These are phyloP conservation scores for Moxostoma hubbsi DNA, from an alignment of 2,797 vertebrate genomes.

Conservation along the genomic window DNA sequence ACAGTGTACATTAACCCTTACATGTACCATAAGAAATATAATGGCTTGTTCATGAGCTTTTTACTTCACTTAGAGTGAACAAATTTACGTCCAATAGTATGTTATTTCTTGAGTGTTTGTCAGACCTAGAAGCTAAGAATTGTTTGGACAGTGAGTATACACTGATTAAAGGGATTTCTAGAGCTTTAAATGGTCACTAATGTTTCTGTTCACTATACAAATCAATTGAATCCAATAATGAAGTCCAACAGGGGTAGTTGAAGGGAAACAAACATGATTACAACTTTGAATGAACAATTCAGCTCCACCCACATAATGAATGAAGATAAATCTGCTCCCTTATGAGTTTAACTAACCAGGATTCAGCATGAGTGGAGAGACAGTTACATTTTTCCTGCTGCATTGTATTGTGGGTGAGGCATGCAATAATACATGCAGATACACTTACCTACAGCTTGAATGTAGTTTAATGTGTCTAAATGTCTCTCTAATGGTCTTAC, in stretches of 20 bases:
- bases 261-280: conserved; percentile 14
- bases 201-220: not conserved
- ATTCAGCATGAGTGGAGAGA: conserved; percentile 26
- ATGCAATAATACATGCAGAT: not conserved
- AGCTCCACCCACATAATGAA: conserved; percentile 7
- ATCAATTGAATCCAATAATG: not conserved
- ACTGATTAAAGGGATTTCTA: not conserved
- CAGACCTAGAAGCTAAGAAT: not conserved
- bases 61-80: no score
- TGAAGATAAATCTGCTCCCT: not conserved
- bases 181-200: not conserved
- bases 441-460: not conserved
- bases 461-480: not conserved
- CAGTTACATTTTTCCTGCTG: conserved; percentile 22
- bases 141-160: not conserved
- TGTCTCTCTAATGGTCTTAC: not conserved
- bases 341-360: not conserved
- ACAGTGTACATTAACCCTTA: no score
- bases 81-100: no score
- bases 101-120: no score
- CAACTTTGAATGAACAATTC: not conserved
- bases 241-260: conserved; percentile 41
- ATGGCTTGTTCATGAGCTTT: no score
- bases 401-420: conserved; percentile 42
- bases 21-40: no score